phyloP scores from a whole-genome alignment of 2,113 vertebrate genomes.

The Papio anubis region DNA sequence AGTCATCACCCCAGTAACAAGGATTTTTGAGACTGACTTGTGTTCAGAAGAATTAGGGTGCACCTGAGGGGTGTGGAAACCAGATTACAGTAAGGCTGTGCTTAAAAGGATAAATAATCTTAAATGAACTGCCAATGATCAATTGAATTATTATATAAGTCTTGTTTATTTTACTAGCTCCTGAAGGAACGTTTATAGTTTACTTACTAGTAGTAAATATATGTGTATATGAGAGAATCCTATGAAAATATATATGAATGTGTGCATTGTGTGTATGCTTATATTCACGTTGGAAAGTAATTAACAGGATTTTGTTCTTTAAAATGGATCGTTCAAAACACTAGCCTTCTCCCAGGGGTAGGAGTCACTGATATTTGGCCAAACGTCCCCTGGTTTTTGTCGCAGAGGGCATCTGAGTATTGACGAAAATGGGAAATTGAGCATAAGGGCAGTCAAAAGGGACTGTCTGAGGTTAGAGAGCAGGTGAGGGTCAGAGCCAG shows the following conservation, averaged over 20 bases:
- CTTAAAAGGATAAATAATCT: constrained; percentile 6
- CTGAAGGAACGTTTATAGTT: background rate
- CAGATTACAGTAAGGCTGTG: background rate
- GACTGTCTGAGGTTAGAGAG: background rate
- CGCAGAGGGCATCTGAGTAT: background rate
- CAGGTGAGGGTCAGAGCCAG: background rate
- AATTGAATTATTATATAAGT: background rate
- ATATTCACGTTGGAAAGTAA: background rate
- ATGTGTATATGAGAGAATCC: background rate
- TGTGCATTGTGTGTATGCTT: background rate
- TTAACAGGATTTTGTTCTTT: background rate
- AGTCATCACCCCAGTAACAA: background rate
- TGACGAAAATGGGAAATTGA: constrained; percentile 51
- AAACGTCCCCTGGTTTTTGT: background rate
- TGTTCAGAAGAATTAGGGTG: background rate
- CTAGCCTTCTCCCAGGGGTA: background rate
- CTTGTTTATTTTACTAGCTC: background rate
- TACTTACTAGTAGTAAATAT: background rate
- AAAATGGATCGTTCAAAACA: background rate
- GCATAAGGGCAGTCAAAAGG: background rate
- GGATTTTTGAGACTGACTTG: background rate
- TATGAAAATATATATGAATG: background rate
- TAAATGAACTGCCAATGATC: background rate
- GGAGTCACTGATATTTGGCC: background rate
- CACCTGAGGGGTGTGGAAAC: background rate